phyloP scores from a whole-genome alignment of 2,888 invertebrate species.

The Oscheius sp. region DNA sequence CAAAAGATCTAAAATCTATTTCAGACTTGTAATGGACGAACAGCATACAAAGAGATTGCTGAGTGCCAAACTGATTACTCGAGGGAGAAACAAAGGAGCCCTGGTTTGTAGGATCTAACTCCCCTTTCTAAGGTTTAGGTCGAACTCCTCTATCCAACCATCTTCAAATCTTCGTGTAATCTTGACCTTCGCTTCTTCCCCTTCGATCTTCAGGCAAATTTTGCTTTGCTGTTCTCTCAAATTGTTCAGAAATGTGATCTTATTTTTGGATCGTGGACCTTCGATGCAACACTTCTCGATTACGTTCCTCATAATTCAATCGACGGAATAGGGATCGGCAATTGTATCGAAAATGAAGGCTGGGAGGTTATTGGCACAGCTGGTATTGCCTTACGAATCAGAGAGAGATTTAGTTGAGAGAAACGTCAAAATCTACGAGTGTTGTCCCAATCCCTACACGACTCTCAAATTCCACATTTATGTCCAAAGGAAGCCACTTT shows the following conservation, averaged over 20 bases:
- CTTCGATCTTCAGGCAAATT: slow-evolving; percentile 40
- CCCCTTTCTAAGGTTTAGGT: no score
- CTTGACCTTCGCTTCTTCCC: slow-evolving; percentile 49
- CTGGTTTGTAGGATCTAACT: no score
- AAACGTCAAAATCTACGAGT: slow-evolving; percentile 40
- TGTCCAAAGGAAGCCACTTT: slow-evolving; percentile 52
- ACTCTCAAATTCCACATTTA: slow-evolving; percentile 36
- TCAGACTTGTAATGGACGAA: slow-evolving; percentile 63
- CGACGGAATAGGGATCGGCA: slow-evolving; percentile 37
- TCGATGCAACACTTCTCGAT: slow-evolving; percentile 44
- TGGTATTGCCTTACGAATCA: slow-evolving; percentile 24
- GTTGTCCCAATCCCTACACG: slow-evolving; percentile 48
- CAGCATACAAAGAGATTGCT: slow-evolving; percentile 57
- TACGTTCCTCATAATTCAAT: slow-evolving; percentile 32
- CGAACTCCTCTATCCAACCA: slow-evolving; percentile 63
- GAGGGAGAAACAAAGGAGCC: slow-evolving; percentile 50
- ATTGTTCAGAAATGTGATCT: slow-evolving; percentile 39
- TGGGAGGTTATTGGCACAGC: slow-evolving; percentile 44
- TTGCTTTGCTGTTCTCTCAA: not conserved
- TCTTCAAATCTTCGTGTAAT: slow-evolving; percentile 59
- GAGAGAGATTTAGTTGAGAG: slow-evolving; percentile 35
- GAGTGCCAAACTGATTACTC: slow-evolving; percentile 57
- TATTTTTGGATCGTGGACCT: slow-evolving; percentile 49
- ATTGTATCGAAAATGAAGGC: slow-evolving; percentile 48
- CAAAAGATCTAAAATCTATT: slow-evolving; percentile 63